Base-by-base conservation (phyloP, 2,888 invertebrate genomes). In the Luperina nickerlii region DNA sequence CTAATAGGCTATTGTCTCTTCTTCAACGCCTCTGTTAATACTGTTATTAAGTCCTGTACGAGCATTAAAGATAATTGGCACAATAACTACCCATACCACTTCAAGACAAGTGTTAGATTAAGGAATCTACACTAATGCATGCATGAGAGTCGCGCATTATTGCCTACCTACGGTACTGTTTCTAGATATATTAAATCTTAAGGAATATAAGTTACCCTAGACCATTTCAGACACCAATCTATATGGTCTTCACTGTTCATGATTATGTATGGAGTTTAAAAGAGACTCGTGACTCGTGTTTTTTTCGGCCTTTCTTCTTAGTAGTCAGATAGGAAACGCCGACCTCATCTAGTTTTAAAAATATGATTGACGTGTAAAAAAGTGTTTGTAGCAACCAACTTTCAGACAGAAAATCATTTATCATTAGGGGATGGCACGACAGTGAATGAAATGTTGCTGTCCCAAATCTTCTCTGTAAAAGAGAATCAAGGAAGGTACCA, bases 51-150 rank as follows among this genome's bases (percentile, higher is more conserved):
- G 45, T 62, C 45, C 0, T 38, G 9, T 48, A 38, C 15, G 45
- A 38, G 54, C 69, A 48, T 65, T 74, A 38, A 6, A 65, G 51
- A 9, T 77, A 77, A 85, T 84, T 74, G 9, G 4, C 38, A 38
- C 27, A 60, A 76, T 78, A 51, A 60, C 42, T 48, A 54, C 3
- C 8, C 2, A 24, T 51, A 13, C 7, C 45, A 65, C 45, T 57
- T 66, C 32, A 74, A 51, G 20, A 20, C 51, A 27, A 60, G 63
- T 42, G 68, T 57, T 38, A 80, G 18, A 71, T 77, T 42, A 69
- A 63, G 65, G 60, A 63, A 81, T 81, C 62, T 51, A 66, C 8
- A 57, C 18, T 82, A 73, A 81, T 78, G n/a, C n/a, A n/a, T 74
- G 70, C 38, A 9, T 20, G 63, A 72, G 27, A 70, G n/a, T 38